These are phyloP conservation scores for Oophaga pumilio DNA, from an alignment of 2,113 vertebrate species.

Conservation along the genomic window DNA sequence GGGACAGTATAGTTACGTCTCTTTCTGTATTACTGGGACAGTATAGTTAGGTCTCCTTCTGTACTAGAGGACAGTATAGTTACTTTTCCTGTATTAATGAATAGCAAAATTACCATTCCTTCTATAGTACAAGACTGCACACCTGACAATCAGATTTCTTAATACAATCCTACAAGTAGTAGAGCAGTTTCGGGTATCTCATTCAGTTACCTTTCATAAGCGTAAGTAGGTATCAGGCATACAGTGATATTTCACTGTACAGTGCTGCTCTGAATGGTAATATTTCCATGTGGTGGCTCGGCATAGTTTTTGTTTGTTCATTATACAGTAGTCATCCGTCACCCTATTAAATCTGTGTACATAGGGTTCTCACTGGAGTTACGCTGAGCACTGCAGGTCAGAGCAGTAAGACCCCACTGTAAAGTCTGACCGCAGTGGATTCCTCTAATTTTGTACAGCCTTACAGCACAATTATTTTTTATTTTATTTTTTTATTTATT, in stretches of 20 bases:
- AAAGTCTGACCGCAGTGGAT: neutral
- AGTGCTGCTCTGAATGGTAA: neutral
- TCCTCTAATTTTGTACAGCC: neutral
- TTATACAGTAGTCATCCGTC: neutral
- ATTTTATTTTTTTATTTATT: too few species aligned
- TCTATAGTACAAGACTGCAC: too few species aligned
- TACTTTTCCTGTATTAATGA: neutral
- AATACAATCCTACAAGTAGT: too few species aligned
- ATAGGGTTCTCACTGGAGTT: neutral
- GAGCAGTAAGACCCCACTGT: neutral
- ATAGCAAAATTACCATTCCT: neutral
- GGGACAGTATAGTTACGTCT: too few species aligned
- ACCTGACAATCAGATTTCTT: too few species aligned
- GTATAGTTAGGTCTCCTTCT: too few species aligned
- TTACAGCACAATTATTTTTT: neutral
- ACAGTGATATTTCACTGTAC: conserved; percentile 24
- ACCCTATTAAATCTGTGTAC: neutral
- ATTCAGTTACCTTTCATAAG: neutral
- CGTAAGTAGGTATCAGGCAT: neutral
- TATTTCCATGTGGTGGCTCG: neutral
- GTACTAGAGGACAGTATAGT: too few species aligned
- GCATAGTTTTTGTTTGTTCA: neutral
- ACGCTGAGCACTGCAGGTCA: neutral
- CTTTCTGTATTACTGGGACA: too few species aligned
- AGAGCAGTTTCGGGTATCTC: neutral